Evolutionary conservation across 2,113 vertebrate species (phyloP).

Genomic region (Copsychus sechellarum): DNA sequence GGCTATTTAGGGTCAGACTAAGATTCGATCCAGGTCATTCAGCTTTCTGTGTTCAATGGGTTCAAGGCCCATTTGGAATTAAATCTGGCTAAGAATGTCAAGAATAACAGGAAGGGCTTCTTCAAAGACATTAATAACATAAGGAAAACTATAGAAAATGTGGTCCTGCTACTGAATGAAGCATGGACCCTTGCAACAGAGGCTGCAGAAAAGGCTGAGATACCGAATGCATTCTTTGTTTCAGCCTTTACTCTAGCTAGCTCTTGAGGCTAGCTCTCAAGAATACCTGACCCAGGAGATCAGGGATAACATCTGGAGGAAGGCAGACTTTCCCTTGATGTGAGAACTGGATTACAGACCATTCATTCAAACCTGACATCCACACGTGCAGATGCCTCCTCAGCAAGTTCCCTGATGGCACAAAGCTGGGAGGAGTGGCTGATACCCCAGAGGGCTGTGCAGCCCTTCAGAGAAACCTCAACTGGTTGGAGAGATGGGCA

Average conservation of each 20-base stretch:
- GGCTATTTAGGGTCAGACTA: not conserved
- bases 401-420: not conserved
- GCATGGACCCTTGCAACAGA: not conserved
- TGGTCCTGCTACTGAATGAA: not conserved
- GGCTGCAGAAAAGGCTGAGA: not conserved
- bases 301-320: not conserved
- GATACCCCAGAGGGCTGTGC: not conserved
- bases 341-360: not conserved
- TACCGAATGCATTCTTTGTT: not conserved
- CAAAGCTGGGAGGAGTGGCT: not conserved
- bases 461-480: fast-evolving
- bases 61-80: not conserved
- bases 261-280: not conserved
- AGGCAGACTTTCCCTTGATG: not conserved
- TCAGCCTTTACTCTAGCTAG: not conserved
- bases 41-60: not conserved
- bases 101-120: not conserved
- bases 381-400: not conserved
- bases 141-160: not conserved
- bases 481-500: not conserved
- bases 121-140: not conserved
- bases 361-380: not conserved
- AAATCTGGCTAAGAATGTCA: not conserved
- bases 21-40: not conserved
- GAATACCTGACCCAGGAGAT: not conserved